These are phyloP conservation scores for Crocidura indochinensis DNA, from an alignment of 2,797 vertebrate species.

Conservation along the genomic window DNA sequence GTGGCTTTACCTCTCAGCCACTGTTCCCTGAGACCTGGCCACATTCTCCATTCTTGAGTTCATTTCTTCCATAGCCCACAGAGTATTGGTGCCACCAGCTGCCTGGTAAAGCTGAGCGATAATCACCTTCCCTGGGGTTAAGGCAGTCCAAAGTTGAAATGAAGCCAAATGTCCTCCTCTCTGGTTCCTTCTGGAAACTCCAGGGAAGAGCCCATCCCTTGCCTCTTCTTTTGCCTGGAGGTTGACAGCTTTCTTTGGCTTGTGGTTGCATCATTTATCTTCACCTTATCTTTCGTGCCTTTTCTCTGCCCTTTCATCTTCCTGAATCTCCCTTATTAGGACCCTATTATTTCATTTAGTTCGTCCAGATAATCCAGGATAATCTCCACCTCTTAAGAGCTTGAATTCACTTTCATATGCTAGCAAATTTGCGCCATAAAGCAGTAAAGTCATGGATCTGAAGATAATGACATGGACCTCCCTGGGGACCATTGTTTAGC, in stretches of 20 bases:
- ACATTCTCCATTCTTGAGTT: no score
- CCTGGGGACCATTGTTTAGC: background rate
- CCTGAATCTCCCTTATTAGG: background rate
- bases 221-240: background rate
- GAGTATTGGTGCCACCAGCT: no score
- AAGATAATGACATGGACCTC: background rate
- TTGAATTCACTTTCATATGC: background rate
- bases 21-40: background rate
- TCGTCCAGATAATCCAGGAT: background rate
- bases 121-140: background rate
- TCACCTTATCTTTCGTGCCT: background rate
- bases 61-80: background rate
- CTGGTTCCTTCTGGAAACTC: background rate
- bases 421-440: background rate
- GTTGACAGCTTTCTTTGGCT: background rate
- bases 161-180: no score
- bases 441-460: background rate
- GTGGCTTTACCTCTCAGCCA: background rate
- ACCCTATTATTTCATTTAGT: background rate
- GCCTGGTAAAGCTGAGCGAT: background rate
- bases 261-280: background rate
- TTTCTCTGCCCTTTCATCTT: background rate
- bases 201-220: background rate
- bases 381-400: background rate
- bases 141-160: no score